phyloP scores from a whole-genome alignment of 1,140 invertebrate genomes.

The Bombus vancouverensis region DNA sequence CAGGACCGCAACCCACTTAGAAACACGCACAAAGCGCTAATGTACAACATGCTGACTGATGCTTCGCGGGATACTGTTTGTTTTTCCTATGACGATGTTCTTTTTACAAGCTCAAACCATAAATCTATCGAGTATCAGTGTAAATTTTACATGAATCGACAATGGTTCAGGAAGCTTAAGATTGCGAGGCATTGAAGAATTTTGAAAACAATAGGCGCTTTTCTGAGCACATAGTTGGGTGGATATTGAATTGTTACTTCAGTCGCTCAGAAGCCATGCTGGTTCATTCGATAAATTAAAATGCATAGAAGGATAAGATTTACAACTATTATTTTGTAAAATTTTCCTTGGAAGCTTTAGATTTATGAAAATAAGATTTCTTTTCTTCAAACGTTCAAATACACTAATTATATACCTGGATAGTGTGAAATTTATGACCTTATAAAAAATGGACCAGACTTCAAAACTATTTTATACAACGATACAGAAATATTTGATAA shows the following conservation, averaged over 20 bases:
- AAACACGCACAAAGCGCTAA: slow-evolving; percentile 25
- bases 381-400: background rate
- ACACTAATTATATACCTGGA: background rate
- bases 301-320: background rate
- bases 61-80: background rate
- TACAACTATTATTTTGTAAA: background rate
- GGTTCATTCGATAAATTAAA: background rate
- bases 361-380: background rate
- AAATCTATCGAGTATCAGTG: background rate
- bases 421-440: background rate
- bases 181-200: too few relatives aligned
- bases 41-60: background rate
- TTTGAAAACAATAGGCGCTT: too few relatives aligned
- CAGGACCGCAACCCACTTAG: slow-evolving; percentile 34
- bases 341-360: background rate
- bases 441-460: background rate
- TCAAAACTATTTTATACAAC: background rate
- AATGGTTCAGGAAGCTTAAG: background rate
- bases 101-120: background rate
- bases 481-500: background rate
- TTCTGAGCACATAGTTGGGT: too few relatives aligned
- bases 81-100: background rate
- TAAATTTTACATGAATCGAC: background rate
- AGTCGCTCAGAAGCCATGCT: too few relatives aligned
- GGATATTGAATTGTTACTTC: too few relatives aligned